phyloP scores from a whole-genome alignment of 2,113 vertebrate species.

The Corythoichthys haematopterus region DNA sequence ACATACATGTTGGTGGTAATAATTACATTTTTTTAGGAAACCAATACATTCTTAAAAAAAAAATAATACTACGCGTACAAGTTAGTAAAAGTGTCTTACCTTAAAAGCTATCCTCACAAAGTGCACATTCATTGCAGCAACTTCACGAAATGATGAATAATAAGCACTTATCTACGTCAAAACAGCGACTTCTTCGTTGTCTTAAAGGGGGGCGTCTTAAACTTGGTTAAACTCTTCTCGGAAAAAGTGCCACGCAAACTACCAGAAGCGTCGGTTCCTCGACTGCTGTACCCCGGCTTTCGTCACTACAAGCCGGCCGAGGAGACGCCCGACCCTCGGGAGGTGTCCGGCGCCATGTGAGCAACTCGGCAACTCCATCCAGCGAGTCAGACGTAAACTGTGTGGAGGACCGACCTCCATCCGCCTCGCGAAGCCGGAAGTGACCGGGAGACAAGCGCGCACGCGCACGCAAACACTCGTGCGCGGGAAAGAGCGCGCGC shows the following conservation, averaged over 20 bases:
- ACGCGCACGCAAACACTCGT: not conserved
- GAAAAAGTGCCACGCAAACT: not conserved
- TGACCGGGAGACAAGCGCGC: not conserved
- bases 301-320: not conserved
- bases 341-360: conserved; percentile 1
- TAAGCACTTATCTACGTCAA: not conserved
- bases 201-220: not conserved
- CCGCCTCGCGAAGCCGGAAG: conserved; percentile 5
- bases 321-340: not conserved
- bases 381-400: not conserved
- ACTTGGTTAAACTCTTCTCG: not conserved
- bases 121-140: not conserved
- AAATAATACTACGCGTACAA: not conserved
- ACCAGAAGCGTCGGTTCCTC: not conserved
- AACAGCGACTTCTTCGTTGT: not conserved
- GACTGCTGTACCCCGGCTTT: not conserved
- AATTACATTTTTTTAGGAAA: not conserved
- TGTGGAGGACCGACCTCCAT: not conserved
- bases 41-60: not conserved
- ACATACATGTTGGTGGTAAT: not conserved
- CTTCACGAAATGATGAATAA: not conserved
- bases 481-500: not conserved
- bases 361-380: not conserved
- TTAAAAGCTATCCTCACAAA: not conserved
- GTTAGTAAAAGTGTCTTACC: not conserved